Evolutionary conservation across 2,888 invertebrate species (phyloP), one percentile per base, ranked within the genome.

Genomic region (Acronicta alni): DNA sequence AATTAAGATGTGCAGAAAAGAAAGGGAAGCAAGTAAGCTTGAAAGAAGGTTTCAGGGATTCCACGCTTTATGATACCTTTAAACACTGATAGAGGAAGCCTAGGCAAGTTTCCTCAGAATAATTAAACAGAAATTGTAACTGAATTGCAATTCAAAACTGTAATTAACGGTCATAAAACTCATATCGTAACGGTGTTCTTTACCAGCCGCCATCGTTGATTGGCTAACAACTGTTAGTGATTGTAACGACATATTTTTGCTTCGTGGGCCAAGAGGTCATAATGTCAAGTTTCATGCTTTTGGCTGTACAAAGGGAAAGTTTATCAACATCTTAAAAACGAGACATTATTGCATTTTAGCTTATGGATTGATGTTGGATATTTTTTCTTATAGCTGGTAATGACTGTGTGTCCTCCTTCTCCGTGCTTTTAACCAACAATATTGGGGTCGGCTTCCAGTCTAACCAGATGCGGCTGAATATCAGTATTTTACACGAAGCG

Each of bases 201-300:
- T 18, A 14, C 10, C 6, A 37, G 15, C 32, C 3, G 30, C 15
- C 42, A 38, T 1, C 3, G 17, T 9, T 45, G 38, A 72, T 68
- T 52, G 55, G 51, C 38, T 43, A 46, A 67, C 59, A 14, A 49
- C 52, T 15, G 67, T 72, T 58, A 59, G 30, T 39, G 42, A 30
- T 37, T 17, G 18, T 53, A 68, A 61, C 38, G 69, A 60, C 74
- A 69, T 61, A 68, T 69, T 69, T 72, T 60, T 39, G 47, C 51
- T 32, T 45, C 14, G 42, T 60, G 51, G 37, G 38, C 10, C 44
- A 67, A 68, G 46, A 32, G 73, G 73, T 73, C 73, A 56, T 42
- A 20, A 57, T 53, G 68, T 73, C 68, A 60, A 39, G 46, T 37
- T 49, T 35, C 35, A 16, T 26, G 38, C 32, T 26, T 39, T 41